Percentiles rank a stretch among this genome's conserved stretches.
phyloP scores from a whole-genome alignment of 2,797 vertebrate species.

The Gymnoscopelus braueri region DNA sequence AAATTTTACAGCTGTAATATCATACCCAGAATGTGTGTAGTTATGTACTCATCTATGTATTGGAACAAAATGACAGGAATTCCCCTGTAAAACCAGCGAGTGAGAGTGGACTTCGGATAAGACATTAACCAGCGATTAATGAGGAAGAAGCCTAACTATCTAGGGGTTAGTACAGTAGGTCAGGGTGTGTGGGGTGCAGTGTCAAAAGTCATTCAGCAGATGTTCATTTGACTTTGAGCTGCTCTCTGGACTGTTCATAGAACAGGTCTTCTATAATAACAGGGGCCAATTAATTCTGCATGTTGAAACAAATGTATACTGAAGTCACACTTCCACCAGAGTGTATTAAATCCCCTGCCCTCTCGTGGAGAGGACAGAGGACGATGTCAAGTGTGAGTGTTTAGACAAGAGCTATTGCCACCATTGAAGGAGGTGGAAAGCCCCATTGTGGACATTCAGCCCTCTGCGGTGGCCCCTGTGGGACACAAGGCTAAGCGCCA shows the following conservation, averaged over 20 bases:
- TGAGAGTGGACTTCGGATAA: no score
- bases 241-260: background rate
- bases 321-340: background rate
- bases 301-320: conserved; percentile 6
- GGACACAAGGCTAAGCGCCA: conserved; percentile 21
- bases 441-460: conserved; percentile 3
- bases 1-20: no score
- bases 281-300: background rate
- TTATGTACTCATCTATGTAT: no score
- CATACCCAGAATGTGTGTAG: no score
- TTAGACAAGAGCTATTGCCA: conserved; percentile 18
- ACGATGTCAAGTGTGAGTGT: conserved; percentile 20
- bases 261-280: background rate
- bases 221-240: background rate
- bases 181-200: background rate
- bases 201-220: background rate
- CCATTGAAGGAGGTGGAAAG: conserved; percentile 19
- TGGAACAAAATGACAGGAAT: no score
- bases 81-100: no score
- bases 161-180: background rate
- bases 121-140: no score
- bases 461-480: background rate
- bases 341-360: conserved; percentile 1
- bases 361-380: background rate
- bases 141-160: background rate